Evolutionary conservation across 1,140 invertebrate genomes (phyloP), one percentile per base, ranked within the genome.

Genomic region (Whitmania pigra): DNA sequence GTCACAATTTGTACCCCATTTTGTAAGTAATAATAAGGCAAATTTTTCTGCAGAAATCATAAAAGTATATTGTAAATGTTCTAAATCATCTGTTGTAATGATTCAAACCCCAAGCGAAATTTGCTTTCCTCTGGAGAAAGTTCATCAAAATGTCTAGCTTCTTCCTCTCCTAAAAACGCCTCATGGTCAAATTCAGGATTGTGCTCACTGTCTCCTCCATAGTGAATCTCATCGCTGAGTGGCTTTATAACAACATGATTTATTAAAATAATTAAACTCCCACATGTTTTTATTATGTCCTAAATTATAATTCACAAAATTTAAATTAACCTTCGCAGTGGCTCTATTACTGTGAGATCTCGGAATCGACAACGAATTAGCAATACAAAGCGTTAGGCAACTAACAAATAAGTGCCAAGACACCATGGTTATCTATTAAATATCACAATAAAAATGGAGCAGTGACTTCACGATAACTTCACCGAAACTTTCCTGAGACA

Each of bases 171-270:
- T 7, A 96, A 82, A 79, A 96, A 96, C 2, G 91, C 91, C 80
- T 96, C 92, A 79, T 96, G 93, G 77, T 97, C 93, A 80, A 91
- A 96, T 72, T 91, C 89, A 68, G 87, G 81, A 81, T 95, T 94
- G 77, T 95, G 93, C 31, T 84, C 79, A 63, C 29, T 31, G 36
- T 68, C 36, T 13, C 29, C 60, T 40, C 36, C 67, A 68, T 29
- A 93, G 80, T 94, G 92, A 74, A 90, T 87, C 55, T 88, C 86
- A 74, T 90, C 87, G 71, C 88, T 89, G 0, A 91, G 82, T 22
- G 67, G 53, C 75, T 78, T 49, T 49, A 49, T 49, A 7, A 13
- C 43, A 49, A 49, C 13, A 49, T 17, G 2, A 49, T 49, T 49
- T 17, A 49, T 49, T 7, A 49, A 49, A 49, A 36, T 36, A 36